Base-by-base conservation (phyloP, 2,113 vertebrate genomes). In the Myanophis thanlyinensis region DNA sequence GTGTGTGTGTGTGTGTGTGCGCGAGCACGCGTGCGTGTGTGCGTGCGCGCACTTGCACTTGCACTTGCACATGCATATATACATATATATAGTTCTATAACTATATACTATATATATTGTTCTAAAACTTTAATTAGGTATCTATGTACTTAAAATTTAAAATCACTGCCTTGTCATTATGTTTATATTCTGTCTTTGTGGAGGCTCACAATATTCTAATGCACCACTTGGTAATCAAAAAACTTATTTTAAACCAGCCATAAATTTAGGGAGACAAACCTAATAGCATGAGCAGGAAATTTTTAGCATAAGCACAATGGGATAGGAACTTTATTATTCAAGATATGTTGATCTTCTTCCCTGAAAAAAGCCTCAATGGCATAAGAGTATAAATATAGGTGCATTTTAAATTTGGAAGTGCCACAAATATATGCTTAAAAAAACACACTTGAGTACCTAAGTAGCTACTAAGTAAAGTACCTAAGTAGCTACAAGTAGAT, bases 301-400 rank as follows among this genome's bases (percentile, higher is more conserved):
- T 91, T 44, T 92, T 90, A 94, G 49, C 93, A 95, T 40, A 93
- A 94, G 91, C 5, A 94, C 91, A 91, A 94, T 92, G 93, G 51
- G 87, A 90, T 93, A 47, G 85, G 92, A 92, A 51, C 53, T 91
- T 73, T 92, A 91, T 96, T 95, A 94, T 96, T 90, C 91, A 54
- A 93, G 40, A 40, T 11, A 96, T 96, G 94, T 85, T 93, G 86
- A 88, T 73, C 94, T 87, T 93, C 93, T 96, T 90, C 59, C 93
- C 48, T 25, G 90, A 89, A 92, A 51, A 96, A 92, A 94, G 88
- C 96, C 92, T 93, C 93, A 96, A 87, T 91, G 94, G 52, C 40
- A 44, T 89, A 95, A 94, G 40, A 91, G 67, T 9, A 84, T 95
- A 96, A 88, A 67, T 40, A 23, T 87, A 44, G 54, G 91, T 40